Evolutionary conservation across 2,888 invertebrate species (phyloP), one percentile per base, ranked within the genome.

Genomic region (Phasia obesa): DNA sequence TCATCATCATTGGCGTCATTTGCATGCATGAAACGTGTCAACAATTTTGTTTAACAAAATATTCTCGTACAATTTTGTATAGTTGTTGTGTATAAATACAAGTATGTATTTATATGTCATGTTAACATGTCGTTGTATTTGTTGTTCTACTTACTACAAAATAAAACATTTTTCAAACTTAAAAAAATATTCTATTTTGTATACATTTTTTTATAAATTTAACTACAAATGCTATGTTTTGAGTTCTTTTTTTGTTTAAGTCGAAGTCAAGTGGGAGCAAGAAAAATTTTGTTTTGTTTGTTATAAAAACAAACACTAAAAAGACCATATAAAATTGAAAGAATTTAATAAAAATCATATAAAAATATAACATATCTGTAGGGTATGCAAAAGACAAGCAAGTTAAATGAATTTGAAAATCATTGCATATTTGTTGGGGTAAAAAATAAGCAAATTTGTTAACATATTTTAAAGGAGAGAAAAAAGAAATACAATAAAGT

Each of bases 1-100:
- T 57, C 81, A 49, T 51, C 70, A 64, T 60, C 35, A 35, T 70
- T 79, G 71, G 75, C 83, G 79, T 83, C 79, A 83, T 79, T 83
- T 83, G 79, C 83, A 83, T 79, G 83, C 79, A 83, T 71, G 67
- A 60, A 71, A 83, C 75, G 71, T 83, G 83, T 76, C 83, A 83
- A 79, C 71, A 83, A 76, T 79, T 62, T 77, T 79, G 79, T 49
- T 73, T 51, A 67, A 70, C 69, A 76, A 79, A 71, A 79, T 60
- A 55, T 59, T 65, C 67, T 70, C 38, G 15, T 19, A 69, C 65
- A 67, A 59, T 25, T 74, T 35, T 69, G 44, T 44, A 35, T 11
- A 23, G 23, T 44, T 65, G 35, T 31, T n/a, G n/a, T n/a, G n/a
- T n/a, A n/a, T n/a, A n/a, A n/a, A n/a, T n/a, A 13, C 35, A 15